Base-by-base conservation (phyloP, 37 sponge, comb jelly and placozoan genomes). In the Spongilla lacustris region DNA sequence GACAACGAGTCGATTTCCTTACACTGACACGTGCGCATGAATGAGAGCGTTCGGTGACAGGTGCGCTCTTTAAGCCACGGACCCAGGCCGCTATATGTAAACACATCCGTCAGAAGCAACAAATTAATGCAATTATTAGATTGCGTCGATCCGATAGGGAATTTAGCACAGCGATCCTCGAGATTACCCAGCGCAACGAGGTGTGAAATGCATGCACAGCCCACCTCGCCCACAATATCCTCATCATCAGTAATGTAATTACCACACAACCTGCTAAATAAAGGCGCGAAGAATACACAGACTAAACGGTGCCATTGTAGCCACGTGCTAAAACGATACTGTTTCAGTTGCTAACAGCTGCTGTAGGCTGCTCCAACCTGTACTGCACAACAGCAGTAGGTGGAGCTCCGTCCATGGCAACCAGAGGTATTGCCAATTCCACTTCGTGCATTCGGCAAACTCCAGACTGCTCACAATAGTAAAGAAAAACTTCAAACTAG, bases 381-480 rank as follows among this genome's bases (percentile, higher is more conserved):
- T 14, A 58, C 58, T 58, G 58, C 58, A 58, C 58, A 58, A 58
- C 58, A 58, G 19, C 12, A 58, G 58, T 58, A 17, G 58, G 14
- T 10, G 58, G 58, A 58, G 58, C 58, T 58, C 11, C 58, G 1
- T 14, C 58, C 58, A 58, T 17, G 58, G 58, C 58, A 58, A 79
- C 74, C 32, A 87, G 73, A 35, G 87, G 87, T 27, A 80, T 73
- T 0, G 9, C 17, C 35, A 87, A 73, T 19, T 80, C 66, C 12
- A 67, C 81, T 28, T 74, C 81, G 13, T 50, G 73, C 87, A 87
- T 87, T 74, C 74, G 87, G 28, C 87, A 87, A 1, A 87, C 67
- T 13, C 80, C 80, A 31, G 87, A 87, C 67, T 78, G 58, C 80
- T 87, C 87, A 73, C 87, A 87, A 67, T 74, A 87, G 41, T 87